Evolutionary conservation across 2,888 invertebrate genomes (phyloP).

Genomic region (Protophormia terraenovae): DNA sequence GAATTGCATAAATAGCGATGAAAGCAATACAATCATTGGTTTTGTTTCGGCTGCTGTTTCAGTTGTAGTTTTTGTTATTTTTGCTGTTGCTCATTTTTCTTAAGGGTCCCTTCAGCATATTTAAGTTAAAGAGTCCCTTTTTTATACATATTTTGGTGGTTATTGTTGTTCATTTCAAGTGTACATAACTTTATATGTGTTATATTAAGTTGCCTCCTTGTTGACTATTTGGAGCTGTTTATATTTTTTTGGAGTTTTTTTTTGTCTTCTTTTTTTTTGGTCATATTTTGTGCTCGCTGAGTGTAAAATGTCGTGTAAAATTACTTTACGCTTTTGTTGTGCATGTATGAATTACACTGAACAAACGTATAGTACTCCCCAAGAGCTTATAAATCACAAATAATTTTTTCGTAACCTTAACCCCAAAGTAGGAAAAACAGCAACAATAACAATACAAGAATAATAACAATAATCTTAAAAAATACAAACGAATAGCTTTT

Average conservation of each 20-base stretch:
- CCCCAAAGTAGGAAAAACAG: constrained; percentile 34
- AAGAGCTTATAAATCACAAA: constrained; percentile 70
- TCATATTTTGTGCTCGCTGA: constrained; percentile 61
- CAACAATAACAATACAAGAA: constrained; percentile 17
- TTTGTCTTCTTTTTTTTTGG: too few relatives aligned
- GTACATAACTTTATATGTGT: not conserved
- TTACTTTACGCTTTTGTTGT: constrained; percentile 69
- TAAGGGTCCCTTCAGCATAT: constrained; percentile 75
- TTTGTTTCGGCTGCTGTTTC: constrained; percentile 50
- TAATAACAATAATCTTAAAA: constrained; percentile 32
- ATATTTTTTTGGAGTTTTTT: not conserved
- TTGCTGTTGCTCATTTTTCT: constrained; percentile 46
- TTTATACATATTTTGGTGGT: too few relatives aligned
- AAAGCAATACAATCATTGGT: constrained; percentile 77
- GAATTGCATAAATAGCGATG: constrained; percentile 80
- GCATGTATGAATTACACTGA: constrained; percentile 41
- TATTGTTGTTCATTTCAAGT: not conserved
- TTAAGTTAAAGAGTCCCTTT: constrained; percentile 73
- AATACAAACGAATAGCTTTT: constrained; percentile 34
- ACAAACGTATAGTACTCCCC: constrained; percentile 61
- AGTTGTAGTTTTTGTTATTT: constrained; percentile 7
- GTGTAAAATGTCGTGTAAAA: constrained; percentile 72
- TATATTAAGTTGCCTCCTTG: constrained; percentile 28
- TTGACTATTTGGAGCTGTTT: constrained; percentile 17
- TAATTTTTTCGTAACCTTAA: constrained; percentile 62